Evolutionary conservation across 92 coral and sea anemone genomes (phyloP).

Genomic region (Palythoa grandis): DNA sequence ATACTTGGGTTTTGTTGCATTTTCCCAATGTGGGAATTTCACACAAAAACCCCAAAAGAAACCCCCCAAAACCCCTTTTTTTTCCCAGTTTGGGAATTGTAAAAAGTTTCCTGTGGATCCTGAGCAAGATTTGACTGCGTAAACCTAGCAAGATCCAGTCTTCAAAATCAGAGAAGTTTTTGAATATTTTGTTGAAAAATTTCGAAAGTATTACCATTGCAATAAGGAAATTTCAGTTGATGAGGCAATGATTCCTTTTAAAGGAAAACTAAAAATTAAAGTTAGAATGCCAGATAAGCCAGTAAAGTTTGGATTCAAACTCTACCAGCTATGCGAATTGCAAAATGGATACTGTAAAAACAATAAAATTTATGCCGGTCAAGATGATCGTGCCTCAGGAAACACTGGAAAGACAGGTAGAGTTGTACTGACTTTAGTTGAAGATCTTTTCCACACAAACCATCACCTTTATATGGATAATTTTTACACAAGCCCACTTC

Average conservation of each 20-base stretch:
- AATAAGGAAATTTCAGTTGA: constrained; percentile 48
- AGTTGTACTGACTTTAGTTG: constrained; percentile 52
- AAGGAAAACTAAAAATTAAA: constrained; percentile 45
- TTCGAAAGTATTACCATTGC: constrained; percentile 36
- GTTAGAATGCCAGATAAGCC: constrained; percentile 71
- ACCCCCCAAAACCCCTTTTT: neutral
- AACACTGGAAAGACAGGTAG: constrained; percentile 45
- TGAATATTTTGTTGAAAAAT: constrained; percentile 23
- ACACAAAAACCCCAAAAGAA: constrained; percentile 10
- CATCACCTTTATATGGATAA: constrained; percentile 53
- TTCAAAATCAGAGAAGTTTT: constrained; percentile 48
- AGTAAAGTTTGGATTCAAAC: constrained; percentile 49
- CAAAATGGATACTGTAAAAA: constrained; percentile 53
- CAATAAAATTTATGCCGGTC: constrained; percentile 47
- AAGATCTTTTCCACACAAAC: constrained; percentile 34
- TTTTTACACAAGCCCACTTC: constrained; percentile 55
- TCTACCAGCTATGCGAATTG: constrained; percentile 40
- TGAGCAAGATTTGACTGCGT: no score
- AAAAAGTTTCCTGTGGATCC: constrained; percentile 23
- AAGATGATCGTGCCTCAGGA: constrained; percentile 50
- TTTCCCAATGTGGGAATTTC: constrained; percentile 19
- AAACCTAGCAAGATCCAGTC: constrained; percentile 15
- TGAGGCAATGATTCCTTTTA: constrained; percentile 58
- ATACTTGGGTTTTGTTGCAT: constrained; percentile 19
- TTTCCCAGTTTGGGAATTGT: constrained; percentile 23